Evolutionary conservation across 2,888 invertebrate species (phyloP).

Genomic region (Rhopalosiphum nymphaeae): DNA sequence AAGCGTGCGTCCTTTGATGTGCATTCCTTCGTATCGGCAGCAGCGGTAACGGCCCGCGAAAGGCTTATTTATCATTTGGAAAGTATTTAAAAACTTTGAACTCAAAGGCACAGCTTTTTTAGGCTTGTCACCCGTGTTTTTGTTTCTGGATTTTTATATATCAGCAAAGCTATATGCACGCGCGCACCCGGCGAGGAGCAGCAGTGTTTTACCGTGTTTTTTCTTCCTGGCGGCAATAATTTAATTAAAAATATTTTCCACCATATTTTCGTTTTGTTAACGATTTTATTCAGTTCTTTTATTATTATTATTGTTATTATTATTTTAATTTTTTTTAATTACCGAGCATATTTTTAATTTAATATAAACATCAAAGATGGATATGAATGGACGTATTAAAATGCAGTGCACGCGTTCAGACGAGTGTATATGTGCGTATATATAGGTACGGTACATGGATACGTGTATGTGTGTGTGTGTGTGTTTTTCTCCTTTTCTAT

Average conservation of each 20-base stretch:
- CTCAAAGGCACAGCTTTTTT: slow-evolving; percentile 54
- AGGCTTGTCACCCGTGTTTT: slow-evolving; percentile 58
- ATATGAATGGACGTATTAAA: slow-evolving; percentile 55
- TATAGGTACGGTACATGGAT: not conserved
- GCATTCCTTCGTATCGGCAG: slow-evolving; percentile 52
- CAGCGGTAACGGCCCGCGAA: slow-evolving; percentile 23
- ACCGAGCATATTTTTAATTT: slow-evolving; percentile 49
- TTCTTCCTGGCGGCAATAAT: slow-evolving; percentile 50
- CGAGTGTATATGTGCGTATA: not conserved
- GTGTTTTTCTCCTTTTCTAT: slow-evolving; percentile 10
- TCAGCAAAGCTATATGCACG: not conserved
- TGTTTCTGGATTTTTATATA: slow-evolving; percentile 33
- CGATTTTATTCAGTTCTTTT: slow-evolving; percentile 55
- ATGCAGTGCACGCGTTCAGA: slow-evolving; percentile 37
- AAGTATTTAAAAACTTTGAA: slow-evolving; percentile 63
- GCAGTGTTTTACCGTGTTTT: slow-evolving; percentile 12
- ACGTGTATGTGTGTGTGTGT: not conserved
- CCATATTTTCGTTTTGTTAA: slow-evolving; percentile 57
- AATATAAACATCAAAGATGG: slow-evolving; percentile 57
- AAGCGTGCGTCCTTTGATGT: slow-evolving; percentile 45
- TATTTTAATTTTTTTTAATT: slow-evolving; percentile 42
- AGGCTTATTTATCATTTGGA: slow-evolving; percentile 60
- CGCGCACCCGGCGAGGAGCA: not conserved
- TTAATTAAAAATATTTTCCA: slow-evolving; percentile 64
- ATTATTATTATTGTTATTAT: slow-evolving; percentile 40